Base-by-base conservation (phyloP, 2,797 vertebrate genomes). In the Hoplostethus atlanticus region DNA sequence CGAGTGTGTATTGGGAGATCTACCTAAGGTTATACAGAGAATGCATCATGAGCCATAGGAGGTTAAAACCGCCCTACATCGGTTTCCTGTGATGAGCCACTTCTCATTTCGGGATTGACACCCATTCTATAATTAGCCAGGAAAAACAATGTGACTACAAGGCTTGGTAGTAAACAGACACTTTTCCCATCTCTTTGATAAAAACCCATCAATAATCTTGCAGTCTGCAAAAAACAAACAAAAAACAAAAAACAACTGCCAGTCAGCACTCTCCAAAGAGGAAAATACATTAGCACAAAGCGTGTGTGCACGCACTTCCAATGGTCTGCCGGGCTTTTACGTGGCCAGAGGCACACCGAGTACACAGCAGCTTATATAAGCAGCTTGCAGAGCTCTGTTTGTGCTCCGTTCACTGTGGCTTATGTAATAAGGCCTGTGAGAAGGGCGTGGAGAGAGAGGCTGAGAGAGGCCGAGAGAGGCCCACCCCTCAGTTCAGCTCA, bases 361-460 rank as follows among this genome's bases (percentile, higher is more conserved):
- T 5, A 79, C 81, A 71, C 70, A 70, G 68, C 74, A 36, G 72
- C 86, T 94, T 94, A 94, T 79, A 78, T 92, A 94, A 94, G 76
- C 68, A 4, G 83, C 79, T 87, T 69, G 73, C 42, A 25, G 31
- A 59, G 48, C 81, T 73, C 53, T 67, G 73, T 51, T 75, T 64
- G 48, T 8, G 72, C 70, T 76, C 76, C 50, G 84, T 69, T 60
- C 71, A 74, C 38, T 0, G 25, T 60, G 55, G 25, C 69, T 94
- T 94, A 92, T 34, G 66, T 87, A 94, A 94, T 77, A 67, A 44
- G 47, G 64, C 64, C 71, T 81, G 68, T 75, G 81, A 79, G 72
- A 66, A 73, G 69, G 56, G 46, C 0, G 47, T 54, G 25, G 70
- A 64, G 69, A 79, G 47, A 11, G 52, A 25, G 4, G 31, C n/a